A percentile compares a stretch with the other conserved stretches of the same genome.
These are phyloP conservation scores for Coelopa frigida DNA, from an alignment of 1,140 invertebrate genomes.

Conservation along the genomic window DNA sequence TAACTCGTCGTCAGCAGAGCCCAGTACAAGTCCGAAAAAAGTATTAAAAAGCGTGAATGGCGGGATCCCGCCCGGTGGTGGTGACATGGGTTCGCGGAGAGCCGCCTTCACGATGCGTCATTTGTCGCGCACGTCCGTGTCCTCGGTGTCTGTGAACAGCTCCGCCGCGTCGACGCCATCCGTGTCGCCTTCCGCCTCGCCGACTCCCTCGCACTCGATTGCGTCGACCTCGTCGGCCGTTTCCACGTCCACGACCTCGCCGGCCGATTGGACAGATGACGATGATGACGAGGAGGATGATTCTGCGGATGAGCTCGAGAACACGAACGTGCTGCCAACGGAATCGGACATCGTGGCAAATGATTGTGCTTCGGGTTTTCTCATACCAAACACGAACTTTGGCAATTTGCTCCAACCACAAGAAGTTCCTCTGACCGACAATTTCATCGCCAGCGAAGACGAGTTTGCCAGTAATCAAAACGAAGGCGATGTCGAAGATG, in stretches of 20 bases:
- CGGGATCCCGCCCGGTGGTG: neutral
- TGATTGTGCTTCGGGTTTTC: slow-evolving; percentile 41
- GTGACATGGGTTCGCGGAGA: slow-evolving; percentile 1
- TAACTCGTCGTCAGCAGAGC: slow-evolving; percentile 4
- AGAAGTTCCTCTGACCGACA: slow-evolving; percentile 42
- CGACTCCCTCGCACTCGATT: slow-evolving; percentile 35
- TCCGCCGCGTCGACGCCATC: slow-evolving; percentile 23
- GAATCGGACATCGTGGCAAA: slow-evolving; percentile 23
- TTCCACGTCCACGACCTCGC: slow-evolving; percentile 30
- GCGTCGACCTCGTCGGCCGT: slow-evolving; percentile 26
- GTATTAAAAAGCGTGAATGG: neutral
- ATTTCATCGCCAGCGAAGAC: slow-evolving; percentile 42
- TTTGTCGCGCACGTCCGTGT: slow-evolving; percentile 32
- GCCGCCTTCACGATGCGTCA: slow-evolving; percentile 4
- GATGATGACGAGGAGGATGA: slow-evolving; percentile 26
- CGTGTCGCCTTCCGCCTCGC: slow-evolving; percentile 30
- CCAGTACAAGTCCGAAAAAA: slow-evolving; percentile 4
- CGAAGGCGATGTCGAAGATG: slow-evolving; percentile 21
- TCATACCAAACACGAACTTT: slow-evolving; percentile 44
- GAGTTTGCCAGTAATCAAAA: slow-evolving; percentile 22
- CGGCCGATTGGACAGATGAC: slow-evolving; percentile 37
- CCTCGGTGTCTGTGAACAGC: slow-evolving; percentile 28
- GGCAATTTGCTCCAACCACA: slow-evolving; percentile 41
- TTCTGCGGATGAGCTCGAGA: slow-evolving; percentile 24
- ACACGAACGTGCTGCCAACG: slow-evolving; percentile 28